Evolutionary conservation across 2,113 vertebrate species (phyloP).

Genomic region (Mirounga angustirostris): DNA sequence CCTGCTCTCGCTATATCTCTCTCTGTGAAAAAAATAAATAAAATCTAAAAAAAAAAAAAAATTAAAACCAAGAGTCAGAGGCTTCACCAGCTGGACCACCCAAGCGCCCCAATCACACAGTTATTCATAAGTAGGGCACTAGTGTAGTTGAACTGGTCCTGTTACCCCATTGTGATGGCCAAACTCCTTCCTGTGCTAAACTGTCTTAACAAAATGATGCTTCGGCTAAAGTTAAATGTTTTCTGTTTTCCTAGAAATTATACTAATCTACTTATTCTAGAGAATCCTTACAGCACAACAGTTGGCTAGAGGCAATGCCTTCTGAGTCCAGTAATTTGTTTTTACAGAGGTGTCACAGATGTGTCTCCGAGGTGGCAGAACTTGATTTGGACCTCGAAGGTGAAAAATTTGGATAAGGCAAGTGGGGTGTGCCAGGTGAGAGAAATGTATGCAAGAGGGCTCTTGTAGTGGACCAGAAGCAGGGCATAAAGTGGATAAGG

Average conservation of each 20-base stretch:
- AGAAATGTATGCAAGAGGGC: background rate
- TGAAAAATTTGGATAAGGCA: background rate
- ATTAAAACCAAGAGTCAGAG: background rate
- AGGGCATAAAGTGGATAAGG: background rate
- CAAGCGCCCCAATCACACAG: accelerated
- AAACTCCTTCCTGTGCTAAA: background rate
- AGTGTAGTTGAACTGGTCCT: background rate
- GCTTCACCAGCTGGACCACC: background rate
- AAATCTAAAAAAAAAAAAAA: too few relatives aligned
- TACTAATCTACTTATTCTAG: background rate
- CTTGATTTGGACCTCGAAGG: background rate
- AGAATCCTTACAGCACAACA: background rate
- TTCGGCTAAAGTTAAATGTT: background rate
- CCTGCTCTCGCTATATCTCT: too few relatives aligned
- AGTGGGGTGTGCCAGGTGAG: background rate
- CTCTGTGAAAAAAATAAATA: too few relatives aligned
- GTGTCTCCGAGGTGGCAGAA: background rate
- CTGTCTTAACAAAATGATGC: background rate
- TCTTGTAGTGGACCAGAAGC: background rate
- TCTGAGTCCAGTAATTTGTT: background rate
- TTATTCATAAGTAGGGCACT: background rate
- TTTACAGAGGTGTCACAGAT: background rate
- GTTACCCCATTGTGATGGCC: accelerated
- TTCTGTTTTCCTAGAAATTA: background rate
- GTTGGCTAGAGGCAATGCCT: background rate